phyloP scores from a whole-genome alignment of 2,888 invertebrate genomes.

The Thymelicus lineola region DNA sequence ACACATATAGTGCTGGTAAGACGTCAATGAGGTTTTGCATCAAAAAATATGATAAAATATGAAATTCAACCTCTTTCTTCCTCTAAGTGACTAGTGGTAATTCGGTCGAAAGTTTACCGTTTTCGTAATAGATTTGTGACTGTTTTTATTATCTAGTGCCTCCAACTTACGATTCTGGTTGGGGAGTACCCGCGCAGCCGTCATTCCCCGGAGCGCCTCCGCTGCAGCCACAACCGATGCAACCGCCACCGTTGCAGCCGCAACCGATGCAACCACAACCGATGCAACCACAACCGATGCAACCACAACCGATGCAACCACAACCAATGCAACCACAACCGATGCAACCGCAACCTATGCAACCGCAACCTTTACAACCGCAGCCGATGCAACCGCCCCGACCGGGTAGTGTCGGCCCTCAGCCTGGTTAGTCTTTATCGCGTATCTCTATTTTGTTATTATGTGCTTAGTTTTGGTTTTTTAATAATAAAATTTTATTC shows the following conservation, averaged over 20 bases:
- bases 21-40: not conserved
- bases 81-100: too few species aligned
- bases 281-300: constrained; percentile 44
- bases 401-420: constrained; percentile 67
- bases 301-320: constrained; percentile 50
- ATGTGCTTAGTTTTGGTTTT: constrained; percentile 7
- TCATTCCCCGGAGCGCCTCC: constrained; percentile 23
- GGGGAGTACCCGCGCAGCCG: constrained; percentile 13
- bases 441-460: constrained; percentile 16
- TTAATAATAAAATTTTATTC: too few species aligned
- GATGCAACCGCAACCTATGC: constrained; percentile 47
- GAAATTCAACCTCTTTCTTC: too few species aligned
- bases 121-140: too few species aligned
- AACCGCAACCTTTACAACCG: constrained; percentile 40
- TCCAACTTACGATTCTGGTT: constrained; percentile 21
- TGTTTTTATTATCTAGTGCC: not conserved
- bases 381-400: constrained; percentile 49
- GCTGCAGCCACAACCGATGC: constrained; percentile 12
- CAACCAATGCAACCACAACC: constrained; percentile 16
- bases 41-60: too few species aligned
- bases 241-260: constrained; percentile 41
- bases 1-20: constrained; percentile 24
- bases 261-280: constrained; percentile 44
- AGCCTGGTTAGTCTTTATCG: constrained; percentile 50
- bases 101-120: too few species aligned